Base-by-base conservation (phyloP, 2,888 invertebrate species). In the Nomada goodeniana region DNA sequence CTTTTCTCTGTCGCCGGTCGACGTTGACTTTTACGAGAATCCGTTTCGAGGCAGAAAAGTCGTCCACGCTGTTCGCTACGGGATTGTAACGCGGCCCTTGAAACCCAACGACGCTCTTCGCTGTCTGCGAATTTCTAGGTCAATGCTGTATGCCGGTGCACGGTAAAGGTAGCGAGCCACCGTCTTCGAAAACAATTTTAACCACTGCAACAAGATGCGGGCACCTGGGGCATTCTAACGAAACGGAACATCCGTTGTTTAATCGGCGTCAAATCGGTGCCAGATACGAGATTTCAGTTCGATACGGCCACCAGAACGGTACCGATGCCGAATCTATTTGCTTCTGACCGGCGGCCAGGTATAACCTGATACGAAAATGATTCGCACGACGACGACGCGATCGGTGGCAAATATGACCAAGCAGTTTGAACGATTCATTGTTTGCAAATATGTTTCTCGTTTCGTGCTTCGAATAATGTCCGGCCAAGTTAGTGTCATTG, bases 121-220 rank as follows among this genome's bases (percentile, higher is more conserved):
- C 68, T 71, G 74, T 82, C 82, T 84, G 85, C 71, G 79, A 81
- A 80, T 87, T 90, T 89, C 89, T 90, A 87, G 90, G 90, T 90
- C 90, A 90, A 88, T 86, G 89, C 83, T 85, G 89, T 83, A 75
- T 59, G 75, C 73, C 82, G 68, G 59, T 67, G 65, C 60, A 23
- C 67, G 68, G 76, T 67, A 76, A 80, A 71, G 36, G 47, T 61
- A 47, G 47, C 70, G 9, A 42, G 20, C 20, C 67, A 13, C 20
- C 18, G 59, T 47, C 47, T 50, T 70, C 29, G 69, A n/a, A 59
- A 69, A 69, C 57, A 47, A 69, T 59, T 59, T 69, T 26, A 59
- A 69, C 69, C 15, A 44, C n/a, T 2, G 44, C 15, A 68, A n/a
- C 42, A 23, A 18, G 29, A 36, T 15, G n/a, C 20, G n/a, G 4